A percentile compares a stretch with the other conserved stretches of the same genome.
phyloP scores from a whole-genome alignment of 2,888 invertebrate genomes.

The Pteria penguin region DNA sequence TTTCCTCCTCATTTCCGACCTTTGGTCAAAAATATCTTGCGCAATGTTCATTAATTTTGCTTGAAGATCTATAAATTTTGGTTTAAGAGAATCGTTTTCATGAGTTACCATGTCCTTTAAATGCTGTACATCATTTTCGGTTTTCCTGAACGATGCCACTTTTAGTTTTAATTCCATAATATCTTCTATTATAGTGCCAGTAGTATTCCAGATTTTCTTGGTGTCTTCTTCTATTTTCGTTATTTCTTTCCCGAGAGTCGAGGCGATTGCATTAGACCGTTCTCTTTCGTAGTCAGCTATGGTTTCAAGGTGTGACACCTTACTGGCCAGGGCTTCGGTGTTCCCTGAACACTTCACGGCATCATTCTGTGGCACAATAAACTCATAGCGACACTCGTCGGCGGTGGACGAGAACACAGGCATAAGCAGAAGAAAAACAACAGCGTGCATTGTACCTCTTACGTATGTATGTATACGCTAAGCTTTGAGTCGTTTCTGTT shows the following conservation, averaged over 20 bases:
- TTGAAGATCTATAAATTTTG: background rate
- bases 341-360: background rate
- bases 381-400: background rate
- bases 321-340: background rate
- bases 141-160: background rate
- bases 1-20: background rate
- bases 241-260: background rate
- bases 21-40: background rate
- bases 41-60: background rate
- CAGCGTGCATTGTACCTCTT: too few relatives aligned
- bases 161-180: background rate
- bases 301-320: background rate
- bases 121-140: background rate
- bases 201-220: background rate
- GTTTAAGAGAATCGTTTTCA: background rate
- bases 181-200: background rate
- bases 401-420: too few relatives aligned
- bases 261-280: background rate
- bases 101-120: background rate
- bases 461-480: too few relatives aligned
- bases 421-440: too few relatives aligned
- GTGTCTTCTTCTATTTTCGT: background rate
- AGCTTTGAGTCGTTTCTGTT: too few relatives aligned
- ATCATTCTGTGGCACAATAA: background rate
- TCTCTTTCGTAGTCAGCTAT: background rate